Conservation (phyloP, 2,888 invertebrate species). For the Idaea straminata region DNA sequence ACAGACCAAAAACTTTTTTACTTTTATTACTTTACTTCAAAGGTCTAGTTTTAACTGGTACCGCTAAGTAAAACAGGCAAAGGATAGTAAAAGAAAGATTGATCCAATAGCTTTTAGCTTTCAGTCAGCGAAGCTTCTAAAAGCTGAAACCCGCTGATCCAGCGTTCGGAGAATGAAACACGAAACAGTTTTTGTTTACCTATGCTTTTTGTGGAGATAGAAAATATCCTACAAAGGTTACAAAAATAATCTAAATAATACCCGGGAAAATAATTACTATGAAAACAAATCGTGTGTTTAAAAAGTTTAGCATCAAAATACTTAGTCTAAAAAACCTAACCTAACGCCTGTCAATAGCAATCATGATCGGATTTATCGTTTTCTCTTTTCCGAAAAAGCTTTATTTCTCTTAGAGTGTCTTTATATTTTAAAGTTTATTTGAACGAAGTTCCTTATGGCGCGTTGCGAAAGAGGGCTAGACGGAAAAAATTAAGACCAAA, state of each 20-base stretch:
- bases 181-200: conserved; percentile 32
- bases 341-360: too few species aligned
- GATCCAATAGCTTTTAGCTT: conserved; percentile 36
- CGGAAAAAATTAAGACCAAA: too few species aligned
- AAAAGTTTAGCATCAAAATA: too few species aligned
- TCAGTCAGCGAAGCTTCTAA: conserved; percentile 27
- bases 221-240: conserved; percentile 29
- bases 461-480: too few species aligned
- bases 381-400: too few species aligned
- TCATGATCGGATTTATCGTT: too few species aligned
- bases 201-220: conserved; percentile 21
- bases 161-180: conserved; percentile 47
- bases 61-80: conserved; percentile 7
- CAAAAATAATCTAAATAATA: not conserved
- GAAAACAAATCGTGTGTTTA: not conserved
- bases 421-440: too few species aligned
- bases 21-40: not conserved
- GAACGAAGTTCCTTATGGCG: too few species aligned
- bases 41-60: conserved; percentile 3
- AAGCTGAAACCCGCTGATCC: conserved; percentile 40
- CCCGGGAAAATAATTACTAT: not conserved
- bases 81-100: conserved; percentile 8
- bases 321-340: too few species aligned
- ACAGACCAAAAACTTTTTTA: not conserved
- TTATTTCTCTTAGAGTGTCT: too few species aligned